Percentiles rank a stretch among this genome's conserved stretches.
These are phyloP conservation scores for Sciurus vulgaris DNA, from an alignment of 2,797 vertebrate genomes.

Conservation along the genomic window DNA sequence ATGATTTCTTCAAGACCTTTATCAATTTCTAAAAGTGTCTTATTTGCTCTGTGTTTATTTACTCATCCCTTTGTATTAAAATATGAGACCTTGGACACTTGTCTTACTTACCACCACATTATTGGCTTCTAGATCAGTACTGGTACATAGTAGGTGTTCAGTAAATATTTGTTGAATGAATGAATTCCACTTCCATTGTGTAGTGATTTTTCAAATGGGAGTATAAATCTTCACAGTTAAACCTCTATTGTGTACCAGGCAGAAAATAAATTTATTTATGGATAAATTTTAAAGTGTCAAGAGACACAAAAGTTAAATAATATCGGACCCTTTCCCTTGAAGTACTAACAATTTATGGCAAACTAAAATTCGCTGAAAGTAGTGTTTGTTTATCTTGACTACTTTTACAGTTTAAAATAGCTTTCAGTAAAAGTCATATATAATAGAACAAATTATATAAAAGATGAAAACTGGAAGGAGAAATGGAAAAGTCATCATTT, in stretches of 20 bases:
- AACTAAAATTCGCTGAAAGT: neutral
- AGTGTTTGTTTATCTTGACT: neutral
- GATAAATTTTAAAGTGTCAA: slow-evolving; percentile 14
- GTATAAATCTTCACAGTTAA: neutral
- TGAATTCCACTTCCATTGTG: neutral
- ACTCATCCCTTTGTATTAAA: neutral
- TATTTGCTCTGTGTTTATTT: neutral
- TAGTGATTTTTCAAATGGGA: neutral
- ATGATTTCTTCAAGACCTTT: neutral
- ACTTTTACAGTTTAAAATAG: neutral
- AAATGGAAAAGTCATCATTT: neutral
- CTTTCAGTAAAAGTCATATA: slow-evolving; percentile 21
- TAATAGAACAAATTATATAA: slow-evolving; percentile 9
- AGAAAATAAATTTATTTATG: slow-evolving; percentile 12
- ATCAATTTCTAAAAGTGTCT: neutral
- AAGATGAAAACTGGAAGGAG: slow-evolving; percentile 4
- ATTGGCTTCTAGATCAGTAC: neutral
- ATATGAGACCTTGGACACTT: neutral
- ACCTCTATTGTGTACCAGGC: neutral
- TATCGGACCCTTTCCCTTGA: neutral
- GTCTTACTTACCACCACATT: neutral
- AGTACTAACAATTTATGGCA: neutral
- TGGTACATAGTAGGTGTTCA: neutral
- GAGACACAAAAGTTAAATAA: neutral
- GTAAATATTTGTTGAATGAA: neutral